Evolutionary conservation across 1,140 invertebrate species (phyloP).

Genomic region (Tribolium castaneum): DNA sequence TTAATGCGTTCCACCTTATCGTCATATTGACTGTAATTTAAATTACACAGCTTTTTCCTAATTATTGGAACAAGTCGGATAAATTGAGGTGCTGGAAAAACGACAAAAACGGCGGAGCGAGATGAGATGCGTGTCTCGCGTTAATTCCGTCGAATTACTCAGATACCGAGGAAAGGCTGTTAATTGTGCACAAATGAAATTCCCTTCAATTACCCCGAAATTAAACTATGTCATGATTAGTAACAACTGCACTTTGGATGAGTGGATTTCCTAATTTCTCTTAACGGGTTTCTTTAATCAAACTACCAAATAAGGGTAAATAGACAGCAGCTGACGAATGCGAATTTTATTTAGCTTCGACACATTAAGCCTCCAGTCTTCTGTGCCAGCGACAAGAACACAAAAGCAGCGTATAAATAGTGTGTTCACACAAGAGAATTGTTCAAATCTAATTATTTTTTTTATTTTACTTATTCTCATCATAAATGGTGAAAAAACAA

Average conservation of each 20-base stretch:
- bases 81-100: conserved; percentile 26
- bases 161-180: conserved; percentile 21
- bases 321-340: neutral
- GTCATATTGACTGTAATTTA: neutral
- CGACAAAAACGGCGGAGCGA: conserved; percentile 22
- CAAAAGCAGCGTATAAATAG: no score
- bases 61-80: conserved; percentile 11
- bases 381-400: neutral
- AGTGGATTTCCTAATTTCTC: neutral
- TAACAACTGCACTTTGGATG: conserved; percentile 35
- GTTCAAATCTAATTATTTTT: no score
- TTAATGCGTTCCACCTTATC: conserved; percentile 1
- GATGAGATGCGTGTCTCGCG: conserved; percentile 4
- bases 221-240: conserved; percentile 38
- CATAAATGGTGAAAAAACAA: no score
- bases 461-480: no score
- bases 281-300: conserved; percentile 9
- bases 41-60: conserved; percentile 1
- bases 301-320: neutral
- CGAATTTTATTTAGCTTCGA: neutral
- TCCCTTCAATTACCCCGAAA: conserved; percentile 39
- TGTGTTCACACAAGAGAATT: no score
- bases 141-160: conserved; percentile 36
- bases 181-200: conserved; percentile 35
- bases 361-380: neutral